Evolutionary conservation across 2,113 vertebrate species (phyloP).

Genomic region (Pelvicachromis taeniatus): DNA sequence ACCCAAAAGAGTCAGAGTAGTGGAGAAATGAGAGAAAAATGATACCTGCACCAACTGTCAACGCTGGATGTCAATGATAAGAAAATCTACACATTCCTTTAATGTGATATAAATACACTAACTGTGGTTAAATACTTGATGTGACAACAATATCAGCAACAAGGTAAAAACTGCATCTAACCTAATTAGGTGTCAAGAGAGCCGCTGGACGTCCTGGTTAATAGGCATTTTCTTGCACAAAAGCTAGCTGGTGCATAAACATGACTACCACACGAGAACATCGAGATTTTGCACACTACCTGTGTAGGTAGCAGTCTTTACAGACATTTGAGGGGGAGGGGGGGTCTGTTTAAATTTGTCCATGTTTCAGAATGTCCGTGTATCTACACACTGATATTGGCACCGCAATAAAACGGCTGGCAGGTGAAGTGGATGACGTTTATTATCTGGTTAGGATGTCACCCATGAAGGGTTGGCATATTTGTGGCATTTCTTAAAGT

Average conservation of each 20-base stretch:
- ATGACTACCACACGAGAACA: not conserved
- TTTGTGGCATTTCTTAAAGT: not conserved
- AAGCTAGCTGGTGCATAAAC: not conserved
- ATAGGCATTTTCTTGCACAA: not conserved
- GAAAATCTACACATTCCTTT: not conserved
- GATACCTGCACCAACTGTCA: constrained; percentile 28
- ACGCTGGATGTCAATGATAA: not conserved
- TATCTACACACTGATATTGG: not conserved
- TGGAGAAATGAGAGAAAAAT: not conserved
- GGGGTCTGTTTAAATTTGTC: not conserved
- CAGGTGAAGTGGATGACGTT: not conserved
- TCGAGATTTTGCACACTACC: not conserved
- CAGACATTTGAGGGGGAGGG: not conserved
- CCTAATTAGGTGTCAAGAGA: not conserved
- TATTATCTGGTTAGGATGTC: not conserved
- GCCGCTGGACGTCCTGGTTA: not conserved
- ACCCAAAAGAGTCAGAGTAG: not conserved
- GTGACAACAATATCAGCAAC: not conserved
- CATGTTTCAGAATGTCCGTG: not conserved
- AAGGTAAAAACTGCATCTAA: not conserved
- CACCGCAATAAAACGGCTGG: not conserved
- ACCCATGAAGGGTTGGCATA: not conserved
- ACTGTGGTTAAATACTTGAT: constrained; percentile 2
- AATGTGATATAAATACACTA: not conserved
- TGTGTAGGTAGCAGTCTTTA: not conserved